Evolutionary conservation across 2,888 invertebrate species (phyloP).

Genomic region (Ectemnius cavifrons): DNA sequence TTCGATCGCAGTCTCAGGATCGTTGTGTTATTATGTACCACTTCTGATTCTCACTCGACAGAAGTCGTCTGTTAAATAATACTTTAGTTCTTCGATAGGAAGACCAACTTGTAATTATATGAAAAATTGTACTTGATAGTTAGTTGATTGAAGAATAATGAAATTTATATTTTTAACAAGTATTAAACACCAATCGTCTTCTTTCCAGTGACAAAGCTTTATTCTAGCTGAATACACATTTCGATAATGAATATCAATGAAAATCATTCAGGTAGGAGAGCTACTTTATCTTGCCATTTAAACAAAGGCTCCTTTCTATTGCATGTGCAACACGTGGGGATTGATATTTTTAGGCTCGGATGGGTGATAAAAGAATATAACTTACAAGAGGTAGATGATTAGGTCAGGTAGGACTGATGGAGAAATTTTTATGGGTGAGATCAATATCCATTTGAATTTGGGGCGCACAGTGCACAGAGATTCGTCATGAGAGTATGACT

Average conservation of each 20-base stretch:
- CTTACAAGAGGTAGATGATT: too few relatives aligned
- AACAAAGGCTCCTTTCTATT: too few relatives aligned
- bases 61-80: slow-evolving; percentile 63
- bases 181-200: slow-evolving; percentile 62
- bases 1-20: slow-evolving; percentile 53
- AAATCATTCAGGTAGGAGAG: too few relatives aligned
- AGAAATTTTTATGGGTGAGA: not conserved
- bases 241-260: too few relatives aligned
- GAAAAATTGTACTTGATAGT: slow-evolving; percentile 59
- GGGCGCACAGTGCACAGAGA: not conserved
- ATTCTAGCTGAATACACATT: not conserved
- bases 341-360: too few relatives aligned
- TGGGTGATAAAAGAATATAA: too few relatives aligned
- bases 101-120: slow-evolving; percentile 64
- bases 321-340: too few relatives aligned
- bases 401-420: too few relatives aligned
- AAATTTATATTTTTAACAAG: slow-evolving; percentile 75
- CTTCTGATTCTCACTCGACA: slow-evolving; percentile 35
- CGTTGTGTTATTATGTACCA: slow-evolving; percentile 50
- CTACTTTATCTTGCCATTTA: too few relatives aligned
- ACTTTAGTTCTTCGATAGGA: slow-evolving; percentile 59
- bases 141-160: slow-evolving; percentile 65
- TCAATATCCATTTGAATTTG: not conserved
- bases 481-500: not conserved
- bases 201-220: not conserved